These are phyloP conservation scores for Drosophila ananassae DNA, from an alignment of 1,140 invertebrate genomes.

Conservation along the genomic window DNA sequence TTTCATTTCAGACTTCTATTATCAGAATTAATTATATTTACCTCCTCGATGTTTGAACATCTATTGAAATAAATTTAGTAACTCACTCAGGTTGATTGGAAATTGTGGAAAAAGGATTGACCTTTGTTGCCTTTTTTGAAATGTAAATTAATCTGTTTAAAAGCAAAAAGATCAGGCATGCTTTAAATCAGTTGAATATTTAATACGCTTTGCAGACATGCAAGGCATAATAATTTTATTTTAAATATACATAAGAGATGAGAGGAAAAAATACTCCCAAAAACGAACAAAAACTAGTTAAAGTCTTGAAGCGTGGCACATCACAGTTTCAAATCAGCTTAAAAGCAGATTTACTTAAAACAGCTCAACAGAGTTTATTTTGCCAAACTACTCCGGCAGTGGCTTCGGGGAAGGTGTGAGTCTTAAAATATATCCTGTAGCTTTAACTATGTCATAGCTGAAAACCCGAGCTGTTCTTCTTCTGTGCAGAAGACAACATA, in stretches of 20 bases:
- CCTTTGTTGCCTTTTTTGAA: neutral
- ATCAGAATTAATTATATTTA: too few relatives aligned
- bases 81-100: neutral
- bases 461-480: conserved; percentile 18
- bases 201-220: neutral
- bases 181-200: neutral
- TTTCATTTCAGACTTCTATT: neutral
- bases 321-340: conserved; percentile 16
- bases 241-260: neutral
- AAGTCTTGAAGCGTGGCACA: neutral
- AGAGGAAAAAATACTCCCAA: neutral
- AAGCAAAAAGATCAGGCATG: neutral
- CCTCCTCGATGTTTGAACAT: neutral
- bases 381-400: neutral
- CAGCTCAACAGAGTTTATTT: neutral
- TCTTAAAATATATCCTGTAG: conserved; percentile 21
- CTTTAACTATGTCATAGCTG: conserved; percentile 22
- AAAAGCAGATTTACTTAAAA: conserved; percentile 7
- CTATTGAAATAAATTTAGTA: neutral
- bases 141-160: neutral
- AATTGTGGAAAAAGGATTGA: neutral
- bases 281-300: neutral
- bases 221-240: neutral
- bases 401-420: conserved; percentile 3
- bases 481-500: conserved; percentile 39